These are phyloP conservation scores for Prorops nasuta DNA, from an alignment of 1,140 invertebrate species.

Conservation along the genomic window DNA sequence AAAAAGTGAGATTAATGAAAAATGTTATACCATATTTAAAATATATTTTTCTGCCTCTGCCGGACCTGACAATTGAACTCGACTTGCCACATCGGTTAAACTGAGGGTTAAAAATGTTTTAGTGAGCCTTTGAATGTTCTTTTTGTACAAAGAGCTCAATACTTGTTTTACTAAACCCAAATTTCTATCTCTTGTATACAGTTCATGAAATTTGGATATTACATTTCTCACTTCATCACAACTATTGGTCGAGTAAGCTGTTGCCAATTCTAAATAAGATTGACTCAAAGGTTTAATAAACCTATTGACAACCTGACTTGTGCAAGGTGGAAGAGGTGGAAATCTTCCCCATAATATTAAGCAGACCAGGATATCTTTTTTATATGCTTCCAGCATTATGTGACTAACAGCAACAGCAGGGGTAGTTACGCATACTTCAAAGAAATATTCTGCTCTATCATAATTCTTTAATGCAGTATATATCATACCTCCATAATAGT, in stretches of 20 bases:
- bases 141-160: conserved; percentile 85
- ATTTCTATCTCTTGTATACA: conserved; percentile 82
- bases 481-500: conserved; percentile 97
- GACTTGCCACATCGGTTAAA: conserved; percentile 87
- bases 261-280: conserved; percentile 88
- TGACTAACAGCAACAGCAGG: conserved; percentile 91
- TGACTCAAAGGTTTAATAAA: conserved; percentile 85
- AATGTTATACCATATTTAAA: conserved; percentile 86
- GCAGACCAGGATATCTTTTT: conserved; percentile 92
- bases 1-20: conserved; percentile 11
- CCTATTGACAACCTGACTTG: conserved; percentile 78
- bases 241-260: conserved; percentile 76
- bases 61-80: conserved; percentile 81
- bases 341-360: conserved; percentile 89
- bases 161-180: conserved; percentile 83
- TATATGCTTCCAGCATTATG: conserved; percentile 96
- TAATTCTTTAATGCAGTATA: conserved; percentile 91
- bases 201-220: conserved; percentile 77
- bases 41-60: conserved; percentile 92
- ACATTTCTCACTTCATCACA: conserved; percentile 68
- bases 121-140: conserved; percentile 94
- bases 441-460: conserved; percentile 89
- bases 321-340: conserved; percentile 79
- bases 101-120: conserved; percentile 97
- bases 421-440: conserved; percentile 91